Conservation (phyloP, 2,113 vertebrate genomes). For the Anolis carolinensis region DNA sequence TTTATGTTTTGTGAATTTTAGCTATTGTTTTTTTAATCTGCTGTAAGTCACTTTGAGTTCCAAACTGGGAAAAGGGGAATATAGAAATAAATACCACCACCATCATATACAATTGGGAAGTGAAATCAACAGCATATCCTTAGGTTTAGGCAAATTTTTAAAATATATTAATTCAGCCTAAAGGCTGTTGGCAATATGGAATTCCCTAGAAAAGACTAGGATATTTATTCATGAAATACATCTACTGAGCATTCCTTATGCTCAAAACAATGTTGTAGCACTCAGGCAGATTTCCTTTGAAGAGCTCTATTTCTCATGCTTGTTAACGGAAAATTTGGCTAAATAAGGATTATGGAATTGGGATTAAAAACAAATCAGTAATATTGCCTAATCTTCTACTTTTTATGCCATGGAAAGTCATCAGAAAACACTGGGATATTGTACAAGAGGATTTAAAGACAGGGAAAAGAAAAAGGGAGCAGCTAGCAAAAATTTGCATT, state of each 20-base stretch:
- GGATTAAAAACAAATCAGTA: background rate
- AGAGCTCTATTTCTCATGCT: slow-evolving; percentile 1
- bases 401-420: background rate
- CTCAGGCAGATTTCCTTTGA: background rate
- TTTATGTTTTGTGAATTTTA: too few relatives aligned
- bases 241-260: background rate
- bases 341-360: background rate
- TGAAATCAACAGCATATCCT: background rate
- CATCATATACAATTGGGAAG: background rate
- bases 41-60: too few relatives aligned
- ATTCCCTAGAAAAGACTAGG: background rate
- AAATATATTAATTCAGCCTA: background rate
- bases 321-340: background rate
- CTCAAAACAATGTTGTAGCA: background rate
- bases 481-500: background rate
- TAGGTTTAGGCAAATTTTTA: background rate
- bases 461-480: background rate
- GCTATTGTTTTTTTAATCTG: too few relatives aligned
- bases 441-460: background rate
- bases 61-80: too few relatives aligned
- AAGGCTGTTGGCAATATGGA: background rate
- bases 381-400: background rate
- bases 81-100: too few relatives aligned
- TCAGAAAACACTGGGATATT: background rate
- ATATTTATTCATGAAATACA: background rate